A percentile compares a stretch with the other conserved stretches of the same genome.
Evolutionary conservation across 2,888 invertebrate species (phyloP).

Genomic region (Eretmocerus hayati): DNA sequence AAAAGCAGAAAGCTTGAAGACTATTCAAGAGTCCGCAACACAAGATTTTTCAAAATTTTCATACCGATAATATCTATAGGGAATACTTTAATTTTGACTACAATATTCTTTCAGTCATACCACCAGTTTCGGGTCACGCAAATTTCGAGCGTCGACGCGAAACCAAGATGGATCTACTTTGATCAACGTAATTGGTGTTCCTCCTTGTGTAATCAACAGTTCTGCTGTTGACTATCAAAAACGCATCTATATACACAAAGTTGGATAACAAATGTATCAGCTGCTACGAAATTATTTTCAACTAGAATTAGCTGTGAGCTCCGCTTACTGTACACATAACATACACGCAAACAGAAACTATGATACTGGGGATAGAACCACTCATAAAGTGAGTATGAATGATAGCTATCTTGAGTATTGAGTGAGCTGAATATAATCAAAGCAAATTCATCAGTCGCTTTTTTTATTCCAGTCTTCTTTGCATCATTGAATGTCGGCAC

Average conservation of each 20-base stretch:
- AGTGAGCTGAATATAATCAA: too few species aligned
- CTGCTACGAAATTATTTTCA: too few species aligned
- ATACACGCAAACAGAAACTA: too few species aligned
- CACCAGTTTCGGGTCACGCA: conserved; percentile 31
- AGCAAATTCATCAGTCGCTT: too few species aligned
- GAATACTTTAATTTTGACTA: conserved; percentile 17
- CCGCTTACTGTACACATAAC: too few species aligned
- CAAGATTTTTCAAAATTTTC: conserved; percentile 20
- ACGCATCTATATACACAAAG: conserved; percentile 40
- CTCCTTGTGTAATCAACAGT: conserved; percentile 44
- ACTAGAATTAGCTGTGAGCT: too few species aligned
- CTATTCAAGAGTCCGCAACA: conserved; percentile 34
- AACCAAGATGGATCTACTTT: conserved; percentile 30
- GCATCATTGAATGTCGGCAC: too few species aligned
- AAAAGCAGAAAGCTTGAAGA: conserved; percentile 38
- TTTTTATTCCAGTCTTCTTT: too few species aligned
- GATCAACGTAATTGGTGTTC: conserved; percentile 47
- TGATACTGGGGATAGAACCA: too few species aligned
- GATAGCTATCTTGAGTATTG: too few species aligned
- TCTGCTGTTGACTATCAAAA: conserved; percentile 41
- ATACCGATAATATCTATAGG: conserved; percentile 27
- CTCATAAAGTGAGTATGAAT: too few species aligned
- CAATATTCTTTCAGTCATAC: conserved; percentile 41
- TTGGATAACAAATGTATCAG: conserved; percentile 25
- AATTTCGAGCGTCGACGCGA: conserved; percentile 25